Evolutionary conservation across 2,113 vertebrate genomes (phyloP), one percentile per base, ranked within the genome.

Genomic region (Excalfactoria chinensis): DNA sequence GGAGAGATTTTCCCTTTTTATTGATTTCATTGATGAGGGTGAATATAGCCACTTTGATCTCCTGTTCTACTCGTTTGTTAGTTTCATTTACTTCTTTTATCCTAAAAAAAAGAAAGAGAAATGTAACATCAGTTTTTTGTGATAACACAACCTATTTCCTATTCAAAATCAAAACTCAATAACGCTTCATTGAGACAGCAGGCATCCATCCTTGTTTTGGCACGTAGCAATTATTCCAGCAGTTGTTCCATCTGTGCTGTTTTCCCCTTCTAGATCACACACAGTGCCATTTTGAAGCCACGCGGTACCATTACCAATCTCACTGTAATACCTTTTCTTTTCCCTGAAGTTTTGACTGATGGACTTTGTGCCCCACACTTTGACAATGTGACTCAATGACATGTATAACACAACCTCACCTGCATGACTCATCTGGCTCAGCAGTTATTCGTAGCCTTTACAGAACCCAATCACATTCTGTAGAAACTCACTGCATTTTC

Each of bases 21-120:
- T 99, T 99, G 97, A 99, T 99, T 97, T 99, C 99, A 96, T 99
- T 99, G 97, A 99, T 99, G 83, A 99, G 99, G 41, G 99, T 99
- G 97, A 99, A 99, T 95, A 99, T 99, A 59, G 99, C 99, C 81
- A 99, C 99, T 98, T 99, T 99, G 97, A 99, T 99, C 94, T 99
- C 99, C 92, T 99, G 99, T 94, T 99, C 99, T 94, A 99, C 99
- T 96, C 99, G 98, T 97, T 98, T 99, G 94, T 99, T 99, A 9
- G 99, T 99, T 92, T 99, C 99, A 92, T 98, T 98, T 75, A 99
- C 98, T 97, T 99, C 99, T 98, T 99, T 99, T 97, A 99, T 98
- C 97, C 99, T 99, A 95, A 88, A 97, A 96, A 88, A 84, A 59
- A 51, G 26, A 53, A 51, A 49, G 51, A 97, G 25, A 96, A 96